Evolutionary conservation across 2,113 vertebrate genomes (phyloP).

Genomic region (Ptyas mucosa): DNA sequence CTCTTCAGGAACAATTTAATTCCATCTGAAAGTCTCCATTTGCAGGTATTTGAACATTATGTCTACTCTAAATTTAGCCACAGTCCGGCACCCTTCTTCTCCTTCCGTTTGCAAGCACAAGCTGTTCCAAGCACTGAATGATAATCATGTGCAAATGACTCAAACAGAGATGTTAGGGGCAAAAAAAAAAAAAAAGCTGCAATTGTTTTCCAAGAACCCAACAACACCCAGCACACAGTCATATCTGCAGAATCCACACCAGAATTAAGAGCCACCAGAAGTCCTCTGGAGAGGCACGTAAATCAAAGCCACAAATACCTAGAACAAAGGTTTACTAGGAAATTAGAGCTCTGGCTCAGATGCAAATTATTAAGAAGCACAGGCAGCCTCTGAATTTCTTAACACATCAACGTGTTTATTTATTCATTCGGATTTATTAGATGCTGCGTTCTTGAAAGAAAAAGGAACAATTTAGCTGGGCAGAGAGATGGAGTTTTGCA

Average conservation of each 20-base stretch:
- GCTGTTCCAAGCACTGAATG: slow-evolving; percentile 54
- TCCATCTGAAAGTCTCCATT: slow-evolving; percentile 35
- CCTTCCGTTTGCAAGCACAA: slow-evolving; percentile 62
- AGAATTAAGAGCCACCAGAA: background rate
- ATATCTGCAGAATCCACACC: slow-evolving; percentile 2
- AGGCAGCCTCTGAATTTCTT: background rate
- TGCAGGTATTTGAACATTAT: slow-evolving; percentile 39
- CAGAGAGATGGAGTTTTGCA: background rate
- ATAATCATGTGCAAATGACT: slow-evolving; percentile 52
- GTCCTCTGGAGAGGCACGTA: background rate
- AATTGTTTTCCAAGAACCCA: slow-evolving; percentile 41
- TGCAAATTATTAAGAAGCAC: background rate
- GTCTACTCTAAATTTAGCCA: slow-evolving; percentile 38
- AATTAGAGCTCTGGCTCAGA: background rate
- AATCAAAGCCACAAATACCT: background rate
- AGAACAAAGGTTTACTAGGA: background rate
- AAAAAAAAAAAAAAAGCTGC: slow-evolving; percentile 18
- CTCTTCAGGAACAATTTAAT: background rate
- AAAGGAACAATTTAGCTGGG: background rate
- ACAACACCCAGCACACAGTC: slow-evolving; percentile 23
- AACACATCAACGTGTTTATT: background rate
- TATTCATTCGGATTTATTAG: background rate
- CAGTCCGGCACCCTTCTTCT: slow-evolving; percentile 43
- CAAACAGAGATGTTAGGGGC: slow-evolving; percentile 33
- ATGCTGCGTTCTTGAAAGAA: background rate